phyloP scores from a whole-genome alignment of 2,113 vertebrate genomes.

The Sterna hirundo region DNA sequence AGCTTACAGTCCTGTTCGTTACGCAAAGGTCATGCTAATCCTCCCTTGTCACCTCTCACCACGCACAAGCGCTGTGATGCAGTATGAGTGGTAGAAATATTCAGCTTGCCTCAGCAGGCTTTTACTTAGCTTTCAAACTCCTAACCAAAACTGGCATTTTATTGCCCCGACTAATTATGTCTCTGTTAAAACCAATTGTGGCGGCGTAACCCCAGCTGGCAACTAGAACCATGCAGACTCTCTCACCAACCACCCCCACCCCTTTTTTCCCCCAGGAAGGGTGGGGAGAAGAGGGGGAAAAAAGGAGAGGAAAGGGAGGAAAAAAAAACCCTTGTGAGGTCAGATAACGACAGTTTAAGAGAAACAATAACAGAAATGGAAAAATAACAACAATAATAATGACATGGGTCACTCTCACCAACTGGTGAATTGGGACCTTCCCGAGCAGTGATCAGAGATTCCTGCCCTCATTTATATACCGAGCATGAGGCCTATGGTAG shows the following conservation, averaged over 20 bases:
- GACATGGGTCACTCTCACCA: background rate
- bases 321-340: background rate
- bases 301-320: background rate
- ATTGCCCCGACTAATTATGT: constrained; percentile 32
- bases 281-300: background rate
- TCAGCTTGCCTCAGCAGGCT: constrained; percentile 52
- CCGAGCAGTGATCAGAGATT: background rate
- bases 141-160: constrained; percentile 56
- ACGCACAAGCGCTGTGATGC: constrained; percentile 4
- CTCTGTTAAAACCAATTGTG: background rate
- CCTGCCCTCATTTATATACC: background rate
- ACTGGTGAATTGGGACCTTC: background rate
- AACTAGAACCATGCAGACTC: background rate
- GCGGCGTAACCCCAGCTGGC: background rate
- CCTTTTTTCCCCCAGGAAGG: background rate
- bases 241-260: background rate
- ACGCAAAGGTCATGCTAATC: constrained; percentile 56
- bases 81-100: constrained; percentile 43
- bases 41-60: constrained; percentile 3
- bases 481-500: background rate
- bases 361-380: background rate
- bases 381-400: background rate
- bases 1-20: constrained; percentile 49
- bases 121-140: constrained; percentile 45
- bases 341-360: background rate